These are phyloP conservation scores for Erynnis tages DNA, from an alignment of 2,888 invertebrate species.

Conservation along the genomic window DNA sequence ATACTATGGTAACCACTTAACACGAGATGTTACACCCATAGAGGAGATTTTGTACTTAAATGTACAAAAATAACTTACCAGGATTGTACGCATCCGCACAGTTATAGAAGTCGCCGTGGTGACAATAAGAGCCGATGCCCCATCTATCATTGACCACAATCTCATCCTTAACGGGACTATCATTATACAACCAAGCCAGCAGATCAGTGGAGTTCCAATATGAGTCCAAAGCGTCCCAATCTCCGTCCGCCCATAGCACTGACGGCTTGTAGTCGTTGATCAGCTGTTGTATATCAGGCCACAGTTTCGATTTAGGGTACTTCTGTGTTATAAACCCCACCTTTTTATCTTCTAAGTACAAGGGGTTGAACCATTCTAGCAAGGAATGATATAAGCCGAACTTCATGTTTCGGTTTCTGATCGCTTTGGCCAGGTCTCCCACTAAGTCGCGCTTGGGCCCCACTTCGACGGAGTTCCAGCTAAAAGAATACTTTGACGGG, in stretches of 20 bases:
- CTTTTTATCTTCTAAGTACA: constrained; percentile 87
- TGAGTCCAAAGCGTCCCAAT: constrained; percentile 91
- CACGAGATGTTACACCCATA: no score
- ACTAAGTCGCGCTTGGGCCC: constrained; percentile 90
- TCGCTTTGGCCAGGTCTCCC: constrained; percentile 87
- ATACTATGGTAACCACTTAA: no score
- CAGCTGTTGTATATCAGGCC: constrained; percentile 91
- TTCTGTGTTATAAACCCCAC: constrained; percentile 82
- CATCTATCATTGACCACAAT: constrained; percentile 97
- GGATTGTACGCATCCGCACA: constrained; percentile 87
- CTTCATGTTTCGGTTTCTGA: constrained; percentile 83
- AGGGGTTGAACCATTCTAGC: constrained; percentile 93
- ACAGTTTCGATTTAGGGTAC: constrained; percentile 86
- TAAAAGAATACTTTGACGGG: constrained; percentile 90
- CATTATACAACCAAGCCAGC: constrained; percentile 95
- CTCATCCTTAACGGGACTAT: constrained; percentile 92
- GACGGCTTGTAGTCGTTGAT: constrained; percentile 86
- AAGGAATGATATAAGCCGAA: constrained; percentile 94
- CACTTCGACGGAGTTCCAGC: constrained; percentile 91
- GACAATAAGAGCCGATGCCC: constrained; percentile 89
- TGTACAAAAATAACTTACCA: no score
- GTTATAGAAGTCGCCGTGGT: constrained; percentile 94
- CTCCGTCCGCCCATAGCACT: constrained; percentile 96
- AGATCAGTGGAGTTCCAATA: constrained; percentile 94
- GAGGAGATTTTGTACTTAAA: no score